Base-by-base conservation (phyloP, 1,140 invertebrate species). In the Formica exsecta region DNA sequence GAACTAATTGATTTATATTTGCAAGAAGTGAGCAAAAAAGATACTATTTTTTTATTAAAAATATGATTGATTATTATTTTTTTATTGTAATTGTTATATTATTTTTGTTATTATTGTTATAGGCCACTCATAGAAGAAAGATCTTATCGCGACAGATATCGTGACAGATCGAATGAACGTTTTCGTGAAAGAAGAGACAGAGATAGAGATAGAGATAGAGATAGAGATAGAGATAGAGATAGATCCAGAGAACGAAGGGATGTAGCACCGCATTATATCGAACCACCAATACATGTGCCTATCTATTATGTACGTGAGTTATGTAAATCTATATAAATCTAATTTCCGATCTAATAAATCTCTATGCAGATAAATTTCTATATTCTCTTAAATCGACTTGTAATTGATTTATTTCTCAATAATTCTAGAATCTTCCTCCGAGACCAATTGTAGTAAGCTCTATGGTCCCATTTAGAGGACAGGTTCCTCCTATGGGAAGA, bases 361-460 rank as follows among this genome's bases (percentile, higher is more conserved):
- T 59, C 16, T 8, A 62, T 71, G 51, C 19, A 65, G 25, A 1
- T 8, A 38, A 38, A 38, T 38, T 3, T 44, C 41, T 11, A 44
- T 44, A 44, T 11, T 44, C 9, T 44, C 9, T 25, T 13, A 36
- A 41, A 44, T 54, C 2, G 0, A 76, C 0, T 76, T 38, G 19
- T 22, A 22, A 79, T 79, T 36, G 32, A 54, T 71, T 38, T 38
- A 70, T 62, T 70, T 25, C 38, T 80, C 32, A n/a, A 75, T 51
- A 57, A 86, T 73, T 36, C 13, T 29, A 92, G 88, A 77, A 86
- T 68, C 89, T 89, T 41, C 77, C 71, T 29, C 86, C 86, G 5
- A 85, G 92, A 48, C 91, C 92, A 13, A 87, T 93, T 9, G 87
- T 93, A 85, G 59, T 91, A 19, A 79, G 85, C 29, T 87, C 90